Base-by-base conservation (phyloP, 2,888 invertebrate genomes). In the Acanthosepion lycidas region DNA sequence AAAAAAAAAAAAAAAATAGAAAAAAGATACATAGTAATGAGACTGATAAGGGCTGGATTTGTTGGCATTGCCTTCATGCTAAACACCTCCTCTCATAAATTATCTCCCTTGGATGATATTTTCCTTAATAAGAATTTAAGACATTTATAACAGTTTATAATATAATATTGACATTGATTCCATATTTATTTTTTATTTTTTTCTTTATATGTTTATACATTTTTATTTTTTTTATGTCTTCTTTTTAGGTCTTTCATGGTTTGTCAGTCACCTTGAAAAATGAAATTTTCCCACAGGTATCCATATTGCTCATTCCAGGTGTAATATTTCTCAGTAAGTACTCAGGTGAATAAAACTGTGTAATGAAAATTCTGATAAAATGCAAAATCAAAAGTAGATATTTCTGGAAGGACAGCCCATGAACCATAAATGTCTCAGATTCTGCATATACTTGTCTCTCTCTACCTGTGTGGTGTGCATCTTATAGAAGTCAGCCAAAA, bases 241-340 rank as follows among this genome's bases (percentile, higher is more conserved):
- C 78, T 78, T 78, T 78, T 78, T 78, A 78, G n/a, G 78, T 33
- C 78, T 78, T 78, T 78, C 78, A n/a, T 78, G 78, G 78, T 78
- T 78, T 78, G 78, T 78, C 78, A 78, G 78, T 78, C 78, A 15
- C 78, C n/a, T 78, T 12, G 15, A 33, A n/a, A 78, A 78, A 78
- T n/a, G n/a, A n/a, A n/a, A 78, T 78, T 78, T 78, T 78, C 78
- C 78, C 78, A 78, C 78, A 78, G 78, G 78, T 78, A 78, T 78
- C 78, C 12, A 15, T 78, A 15, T n/a, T 78, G n/a, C 78, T 18
- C 1, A 78, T 33, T 78, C 78, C 78, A 78, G 78, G 78, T 78
- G n/a, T 78, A 78, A n/a, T 33, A n/a, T 78, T 78, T 78, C 78
- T n/a, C n/a, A 4, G 78, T 78, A 78, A 78, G 78, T 26, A 78